These are phyloP conservation scores for Coelinius sp. DNA, from an alignment of 2,888 invertebrate genomes.

Conservation along the genomic window DNA sequence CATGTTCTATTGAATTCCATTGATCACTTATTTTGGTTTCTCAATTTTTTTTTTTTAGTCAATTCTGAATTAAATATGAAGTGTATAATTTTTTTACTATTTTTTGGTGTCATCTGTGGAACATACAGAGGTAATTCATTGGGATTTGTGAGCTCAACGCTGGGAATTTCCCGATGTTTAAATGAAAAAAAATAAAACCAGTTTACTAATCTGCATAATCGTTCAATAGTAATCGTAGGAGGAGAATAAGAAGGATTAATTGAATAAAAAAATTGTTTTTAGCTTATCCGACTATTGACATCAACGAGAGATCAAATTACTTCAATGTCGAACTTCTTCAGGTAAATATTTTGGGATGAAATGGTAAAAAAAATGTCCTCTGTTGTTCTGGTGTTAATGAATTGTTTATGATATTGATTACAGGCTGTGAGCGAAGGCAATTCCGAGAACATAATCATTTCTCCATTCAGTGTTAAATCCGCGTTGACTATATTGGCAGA, in stretches of 20 bases:
- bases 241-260: background rate
- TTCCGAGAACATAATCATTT: conserved; percentile 76
- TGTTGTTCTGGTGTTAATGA: too few relatives aligned
- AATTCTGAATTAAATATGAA: background rate
- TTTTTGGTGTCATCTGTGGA: background rate
- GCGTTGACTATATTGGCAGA: conserved; percentile 77
- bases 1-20: background rate
- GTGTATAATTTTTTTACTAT: background rate
- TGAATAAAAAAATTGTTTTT: background rate
- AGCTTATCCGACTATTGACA: conserved; percentile 34
- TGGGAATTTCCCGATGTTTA: background rate
- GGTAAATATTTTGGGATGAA: conserved; percentile 60
- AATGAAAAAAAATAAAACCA: background rate
- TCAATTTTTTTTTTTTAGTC: background rate
- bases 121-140: background rate
- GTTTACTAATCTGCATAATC: background rate
- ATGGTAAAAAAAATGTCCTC: too few relatives aligned
- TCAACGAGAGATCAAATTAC: conserved; percentile 70
- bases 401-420: conserved; percentile 26
- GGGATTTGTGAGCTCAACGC: background rate
- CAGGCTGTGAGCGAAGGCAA: conserved; percentile 51
- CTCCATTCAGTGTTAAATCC: conserved; percentile 79
- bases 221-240: background rate
- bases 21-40: background rate
- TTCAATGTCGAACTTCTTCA: conserved; percentile 75